Evolutionary conservation across 2,797 vertebrate genomes (phyloP).

Genomic region (Mormyrus hasselquistii): DNA sequence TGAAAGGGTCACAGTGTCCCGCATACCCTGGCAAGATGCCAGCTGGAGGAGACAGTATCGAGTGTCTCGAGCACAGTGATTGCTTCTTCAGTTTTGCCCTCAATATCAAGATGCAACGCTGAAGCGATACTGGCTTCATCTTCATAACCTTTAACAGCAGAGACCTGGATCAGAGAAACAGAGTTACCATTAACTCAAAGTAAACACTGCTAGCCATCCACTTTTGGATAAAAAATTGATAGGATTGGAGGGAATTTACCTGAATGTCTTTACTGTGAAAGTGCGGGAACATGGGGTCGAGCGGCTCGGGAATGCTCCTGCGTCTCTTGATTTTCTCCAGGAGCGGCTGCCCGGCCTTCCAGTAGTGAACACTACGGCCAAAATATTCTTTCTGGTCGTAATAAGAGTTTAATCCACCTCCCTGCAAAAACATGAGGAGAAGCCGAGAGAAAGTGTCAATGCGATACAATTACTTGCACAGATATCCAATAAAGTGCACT

Average conservation of each 20-base stretch:
- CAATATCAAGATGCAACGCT: slow-evolving; percentile 79
- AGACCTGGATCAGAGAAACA: slow-evolving; percentile 52
- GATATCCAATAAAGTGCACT: not conserved
- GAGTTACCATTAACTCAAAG: not conserved
- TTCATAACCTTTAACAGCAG: slow-evolving; percentile 70
- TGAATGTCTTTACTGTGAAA: slow-evolving; percentile 84
- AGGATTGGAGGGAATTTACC: slow-evolving; percentile 55
- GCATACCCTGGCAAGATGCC: slow-evolving; percentile 87
- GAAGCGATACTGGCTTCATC: slow-evolving; percentile 77
- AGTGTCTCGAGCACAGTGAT: slow-evolving; percentile 80
- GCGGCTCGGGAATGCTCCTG: slow-evolving; percentile 82
- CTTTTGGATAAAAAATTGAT: not conserved
- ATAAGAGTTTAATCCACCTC: slow-evolving; percentile 77
- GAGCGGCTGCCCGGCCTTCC: slow-evolving; percentile 79
- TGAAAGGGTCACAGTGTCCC: not conserved
- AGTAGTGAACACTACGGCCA: slow-evolving; percentile 87
- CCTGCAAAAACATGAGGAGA: slow-evolving; percentile 54
- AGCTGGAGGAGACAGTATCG: slow-evolving; percentile 76
- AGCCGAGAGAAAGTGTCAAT: not conserved
- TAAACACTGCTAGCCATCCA: not conserved
- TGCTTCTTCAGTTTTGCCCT: slow-evolving; percentile 87
- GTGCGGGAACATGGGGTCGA: slow-evolving; percentile 86
- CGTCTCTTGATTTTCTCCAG: slow-evolving; percentile 78
- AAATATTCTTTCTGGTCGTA: slow-evolving; percentile 93
- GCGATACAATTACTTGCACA: not conserved